These are phyloP conservation scores for Engystomops pustulosus DNA, from an alignment of 2,113 vertebrate genomes.

Conservation along the genomic window DNA sequence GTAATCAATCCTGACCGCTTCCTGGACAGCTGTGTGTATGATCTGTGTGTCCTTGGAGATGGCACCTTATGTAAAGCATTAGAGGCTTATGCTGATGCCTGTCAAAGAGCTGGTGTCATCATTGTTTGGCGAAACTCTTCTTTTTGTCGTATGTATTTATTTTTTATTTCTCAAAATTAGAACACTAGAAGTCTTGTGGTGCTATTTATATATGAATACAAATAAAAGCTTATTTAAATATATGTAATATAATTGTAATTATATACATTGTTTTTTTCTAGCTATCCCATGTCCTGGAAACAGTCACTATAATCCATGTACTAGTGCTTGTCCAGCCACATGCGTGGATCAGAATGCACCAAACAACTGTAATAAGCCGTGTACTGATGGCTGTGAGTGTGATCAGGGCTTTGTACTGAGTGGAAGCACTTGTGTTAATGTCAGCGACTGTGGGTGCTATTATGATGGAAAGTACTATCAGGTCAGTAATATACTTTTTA, in stretches of 20 bases:
- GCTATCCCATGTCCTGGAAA: conserved; percentile 66
- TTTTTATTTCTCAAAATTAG: not conserved
- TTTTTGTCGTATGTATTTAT: conserved; percentile 76
- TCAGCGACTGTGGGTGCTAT: conserved; percentile 70
- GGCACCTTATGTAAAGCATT: conserved; percentile 70
- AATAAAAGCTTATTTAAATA: no score
- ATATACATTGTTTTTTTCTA: not conserved
- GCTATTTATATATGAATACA: not conserved
- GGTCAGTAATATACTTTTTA: conserved; percentile 61
- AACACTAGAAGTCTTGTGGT: not conserved
- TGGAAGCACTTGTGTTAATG: conserved; percentile 71
- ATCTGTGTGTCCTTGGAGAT: conserved; percentile 74
- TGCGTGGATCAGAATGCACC: conserved; percentile 62
- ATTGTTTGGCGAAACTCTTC: conserved; percentile 78
- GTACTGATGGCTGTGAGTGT: conserved; percentile 75
- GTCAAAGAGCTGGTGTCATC: conserved; percentile 72
- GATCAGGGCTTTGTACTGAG: conserved; percentile 75
- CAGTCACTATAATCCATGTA: conserved; percentile 74
- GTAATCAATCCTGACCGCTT: conserved; percentile 72
- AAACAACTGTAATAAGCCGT: conserved; percentile 68
- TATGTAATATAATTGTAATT: no score
- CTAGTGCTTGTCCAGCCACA: conserved; percentile 68
- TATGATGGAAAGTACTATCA: conserved; percentile 74
- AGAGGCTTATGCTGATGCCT: conserved; percentile 62
- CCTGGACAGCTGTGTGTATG: conserved; percentile 75